Conservation (phyloP, 2,797 vertebrate genomes). For the Poecilia velifera region DNA sequence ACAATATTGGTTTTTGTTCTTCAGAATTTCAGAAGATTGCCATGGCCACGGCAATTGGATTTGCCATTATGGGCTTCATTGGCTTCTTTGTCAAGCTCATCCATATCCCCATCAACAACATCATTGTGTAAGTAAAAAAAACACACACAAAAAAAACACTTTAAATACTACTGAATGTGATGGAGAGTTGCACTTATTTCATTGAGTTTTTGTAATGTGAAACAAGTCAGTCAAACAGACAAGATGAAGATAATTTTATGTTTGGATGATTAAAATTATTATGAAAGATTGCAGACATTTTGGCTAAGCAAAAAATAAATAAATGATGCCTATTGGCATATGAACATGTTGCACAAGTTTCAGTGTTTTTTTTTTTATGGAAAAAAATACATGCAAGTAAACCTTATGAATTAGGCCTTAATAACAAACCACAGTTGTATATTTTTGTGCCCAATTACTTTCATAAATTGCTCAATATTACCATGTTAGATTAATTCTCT, state of each 20-base stretch:
- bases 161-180: not conserved
- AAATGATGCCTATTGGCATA: not conserved
- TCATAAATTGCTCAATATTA: not conserved
- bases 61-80: conserved; percentile 99
- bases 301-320: not conserved
- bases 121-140: conserved; percentile 92
- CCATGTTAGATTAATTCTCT: not conserved
- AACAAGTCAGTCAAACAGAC: not conserved
- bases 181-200: not conserved
- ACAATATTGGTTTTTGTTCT: not conserved
- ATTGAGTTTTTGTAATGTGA: not conserved
- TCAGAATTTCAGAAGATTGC: conserved; percentile 99
- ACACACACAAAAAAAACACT: no score
- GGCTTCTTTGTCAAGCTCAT: conserved; percentile 99
- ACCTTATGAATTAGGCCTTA: not conserved
- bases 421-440: not conserved
- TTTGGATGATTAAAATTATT: not conserved
- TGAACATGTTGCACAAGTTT: not conserved
- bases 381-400: not conserved
- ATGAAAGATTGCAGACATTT: not conserved
- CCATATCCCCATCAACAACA: conserved; percentile 99
- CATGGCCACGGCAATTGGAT: conserved; percentile 98
- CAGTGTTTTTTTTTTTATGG: not conserved
- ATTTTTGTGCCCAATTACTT: not conserved
- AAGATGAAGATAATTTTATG: not conserved